Conservation (phyloP, 2,888 invertebrate species). For the Tenodera sinensis region DNA sequence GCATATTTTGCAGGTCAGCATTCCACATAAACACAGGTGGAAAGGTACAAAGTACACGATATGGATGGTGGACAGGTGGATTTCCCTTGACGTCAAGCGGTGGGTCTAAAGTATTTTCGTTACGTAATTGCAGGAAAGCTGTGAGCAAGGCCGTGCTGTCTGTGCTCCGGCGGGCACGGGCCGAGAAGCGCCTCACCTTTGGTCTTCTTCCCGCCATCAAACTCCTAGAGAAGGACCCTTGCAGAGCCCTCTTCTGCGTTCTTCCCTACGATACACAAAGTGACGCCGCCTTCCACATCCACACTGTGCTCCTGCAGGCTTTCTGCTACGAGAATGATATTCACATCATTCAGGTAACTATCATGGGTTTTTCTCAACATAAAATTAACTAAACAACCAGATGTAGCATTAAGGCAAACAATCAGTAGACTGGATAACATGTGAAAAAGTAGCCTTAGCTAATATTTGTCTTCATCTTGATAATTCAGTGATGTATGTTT, state of each 20-base stretch:
- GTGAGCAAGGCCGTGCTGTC: neutral
- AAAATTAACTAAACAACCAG: too few species aligned
- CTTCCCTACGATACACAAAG: slow-evolving; percentile 34
- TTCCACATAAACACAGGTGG: neutral
- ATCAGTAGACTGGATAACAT: too few species aligned
- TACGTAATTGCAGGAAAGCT: neutral
- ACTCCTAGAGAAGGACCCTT: slow-evolving; percentile 51
- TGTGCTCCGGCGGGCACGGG: slow-evolving; percentile 35
- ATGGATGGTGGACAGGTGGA: neutral
- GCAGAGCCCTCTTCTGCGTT: slow-evolving; percentile 61
- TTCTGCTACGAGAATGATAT: slow-evolving; percentile 77
- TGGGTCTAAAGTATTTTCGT: neutral
- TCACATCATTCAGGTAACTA: slow-evolving; percentile 64
- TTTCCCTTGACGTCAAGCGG: neutral
- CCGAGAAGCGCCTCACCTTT: slow-evolving; percentile 58
- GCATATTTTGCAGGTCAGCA: too few species aligned
- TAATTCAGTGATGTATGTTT: too few species aligned
- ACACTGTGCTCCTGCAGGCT: slow-evolving; percentile 71
- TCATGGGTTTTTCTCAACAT: too few species aligned
- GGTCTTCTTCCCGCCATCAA: slow-evolving; percentile 62
- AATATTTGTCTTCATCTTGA: too few species aligned
- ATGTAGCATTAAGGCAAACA: neutral
- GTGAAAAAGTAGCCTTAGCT: too few species aligned
- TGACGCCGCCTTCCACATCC: slow-evolving; percentile 68
- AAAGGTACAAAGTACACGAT: neutral